Conservation (phyloP, 2,113 vertebrate species). For the Merops nubicus region DNA sequence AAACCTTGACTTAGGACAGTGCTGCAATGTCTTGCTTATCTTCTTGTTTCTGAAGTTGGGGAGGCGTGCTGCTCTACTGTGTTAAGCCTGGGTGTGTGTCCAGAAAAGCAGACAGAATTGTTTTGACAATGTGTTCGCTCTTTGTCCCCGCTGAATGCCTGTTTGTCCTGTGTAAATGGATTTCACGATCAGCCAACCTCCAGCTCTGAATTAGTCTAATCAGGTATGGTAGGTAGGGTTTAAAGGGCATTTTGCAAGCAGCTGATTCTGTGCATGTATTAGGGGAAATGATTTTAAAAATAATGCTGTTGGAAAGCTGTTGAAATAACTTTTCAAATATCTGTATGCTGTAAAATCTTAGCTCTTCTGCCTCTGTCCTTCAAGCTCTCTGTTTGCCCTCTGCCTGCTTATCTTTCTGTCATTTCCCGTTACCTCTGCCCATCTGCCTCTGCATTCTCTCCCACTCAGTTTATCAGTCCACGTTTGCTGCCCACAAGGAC, state of each 20-base stretch:
- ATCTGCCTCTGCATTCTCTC: slow-evolving; percentile 41
- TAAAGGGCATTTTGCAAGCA: slow-evolving; percentile 30
- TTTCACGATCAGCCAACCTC: slow-evolving; percentile 33
- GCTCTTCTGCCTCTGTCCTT: slow-evolving; percentile 36
- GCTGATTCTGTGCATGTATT: slow-evolving; percentile 26
- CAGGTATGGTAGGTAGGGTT: background rate
- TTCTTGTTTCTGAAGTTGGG: background rate
- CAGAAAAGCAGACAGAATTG: background rate
- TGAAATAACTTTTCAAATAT: slow-evolving; percentile 25
- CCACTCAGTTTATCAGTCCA: background rate
- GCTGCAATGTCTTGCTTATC: background rate
- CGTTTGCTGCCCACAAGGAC: slow-evolving; percentile 38
- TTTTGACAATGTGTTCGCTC: background rate
- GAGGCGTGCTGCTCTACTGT: background rate
- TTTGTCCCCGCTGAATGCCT: slow-evolving; percentile 32
- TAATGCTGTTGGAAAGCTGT: slow-evolving; percentile 10
- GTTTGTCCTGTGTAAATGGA: slow-evolving; percentile 20
- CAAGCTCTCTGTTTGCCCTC: slow-evolving; percentile 38
- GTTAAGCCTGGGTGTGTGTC: background rate
- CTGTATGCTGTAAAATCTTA: background rate
- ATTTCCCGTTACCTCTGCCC: slow-evolving; percentile 62
- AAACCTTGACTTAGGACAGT: background rate
- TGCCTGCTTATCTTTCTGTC: slow-evolving; percentile 55
- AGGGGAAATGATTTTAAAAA: background rate
- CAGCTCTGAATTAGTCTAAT: slow-evolving; percentile 20